Percentiles rank a stretch among this genome's conserved stretches.
These are phyloP conservation scores for Takifugu flavidus DNA, from an alignment of 2,113 vertebrate species.

Conservation along the genomic window DNA sequence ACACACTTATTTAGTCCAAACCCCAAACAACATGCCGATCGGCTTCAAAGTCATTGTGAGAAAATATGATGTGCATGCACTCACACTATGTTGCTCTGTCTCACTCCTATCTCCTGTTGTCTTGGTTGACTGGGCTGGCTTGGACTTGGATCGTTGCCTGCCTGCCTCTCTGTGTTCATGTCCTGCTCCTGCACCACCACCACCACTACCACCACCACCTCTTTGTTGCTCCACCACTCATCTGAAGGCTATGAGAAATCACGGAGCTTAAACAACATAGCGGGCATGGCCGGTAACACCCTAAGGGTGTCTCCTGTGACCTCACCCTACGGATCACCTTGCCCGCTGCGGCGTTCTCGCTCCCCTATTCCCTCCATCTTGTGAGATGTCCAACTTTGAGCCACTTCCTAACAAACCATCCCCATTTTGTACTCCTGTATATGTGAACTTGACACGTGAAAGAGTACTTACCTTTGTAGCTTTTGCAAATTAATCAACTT, in stretches of 20 bases:
- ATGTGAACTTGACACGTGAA: constrained; percentile 19
- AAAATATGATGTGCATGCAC: constrained; percentile 46
- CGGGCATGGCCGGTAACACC: constrained; percentile 87
- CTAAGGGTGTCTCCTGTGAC: constrained; percentile 91
- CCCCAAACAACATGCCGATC: background rate
- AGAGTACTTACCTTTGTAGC: too few relatives aligned
- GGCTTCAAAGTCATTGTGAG: constrained; percentile 14
- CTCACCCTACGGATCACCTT: constrained; percentile 93
- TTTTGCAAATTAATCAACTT: too few relatives aligned
- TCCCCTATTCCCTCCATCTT: constrained; percentile 95
- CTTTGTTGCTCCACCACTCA: constrained; percentile 75
- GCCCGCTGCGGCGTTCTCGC: constrained; percentile 87
- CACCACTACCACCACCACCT: constrained; percentile 37
- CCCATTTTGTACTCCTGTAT: constrained; percentile 8
- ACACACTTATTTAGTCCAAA: background rate
- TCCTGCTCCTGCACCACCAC: constrained; percentile 72
- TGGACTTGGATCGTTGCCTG: constrained; percentile 76
- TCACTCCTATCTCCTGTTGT: constrained; percentile 79
- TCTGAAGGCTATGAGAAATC: constrained; percentile 94
- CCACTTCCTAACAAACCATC: constrained; percentile 26
- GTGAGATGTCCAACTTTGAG: constrained; percentile 73
- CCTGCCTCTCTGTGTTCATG: constrained; percentile 74
- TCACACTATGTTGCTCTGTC: constrained; percentile 75
- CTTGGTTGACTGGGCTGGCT: constrained; percentile 78
- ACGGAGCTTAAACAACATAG: constrained; percentile 96